phyloP scores from a whole-genome alignment of 2,888 invertebrate species.

The Neria commutata region DNA sequence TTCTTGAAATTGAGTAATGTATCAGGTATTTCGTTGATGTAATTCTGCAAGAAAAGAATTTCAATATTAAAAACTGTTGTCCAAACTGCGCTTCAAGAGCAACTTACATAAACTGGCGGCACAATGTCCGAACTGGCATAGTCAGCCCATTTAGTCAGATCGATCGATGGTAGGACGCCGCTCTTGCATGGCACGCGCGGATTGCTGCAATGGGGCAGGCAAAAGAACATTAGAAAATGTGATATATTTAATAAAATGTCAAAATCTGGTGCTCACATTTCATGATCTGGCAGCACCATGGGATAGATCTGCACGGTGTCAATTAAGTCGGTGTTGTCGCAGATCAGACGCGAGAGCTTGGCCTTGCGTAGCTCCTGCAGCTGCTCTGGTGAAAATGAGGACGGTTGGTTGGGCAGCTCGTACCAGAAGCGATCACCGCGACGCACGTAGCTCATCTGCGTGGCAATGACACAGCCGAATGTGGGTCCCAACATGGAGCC shows the following conservation, averaged over 20 bases:
- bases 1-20: slow-evolving; percentile 61
- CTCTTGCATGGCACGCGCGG: slow-evolving; percentile 92
- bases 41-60: slow-evolving; percentile 57
- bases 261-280: slow-evolving; percentile 73
- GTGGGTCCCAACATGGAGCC: slow-evolving; percentile 94
- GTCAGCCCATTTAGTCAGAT: slow-evolving; percentile 90
- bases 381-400: slow-evolving; percentile 87
- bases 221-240: not conserved
- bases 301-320: slow-evolving; percentile 90
- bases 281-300: slow-evolving; percentile 90
- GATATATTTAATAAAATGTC: slow-evolving; percentile 3
- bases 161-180: slow-evolving; percentile 84
- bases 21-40: slow-evolving; percentile 62
- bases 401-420: slow-evolving; percentile 88
- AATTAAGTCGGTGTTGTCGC: slow-evolving; percentile 91
- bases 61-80: not conserved
- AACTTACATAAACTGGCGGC: slow-evolving; percentile 72
- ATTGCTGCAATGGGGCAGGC: slow-evolving; percentile 68
- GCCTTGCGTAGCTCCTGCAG: slow-evolving; percentile 81
- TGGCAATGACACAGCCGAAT: slow-evolving; percentile 91
- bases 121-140: slow-evolving; percentile 65
- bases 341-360: slow-evolving; percentile 81
- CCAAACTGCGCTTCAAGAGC: slow-evolving; percentile 49
- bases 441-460: slow-evolving; percentile 87
- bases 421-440: slow-evolving; percentile 95